Base-by-base conservation (phyloP, 2,888 invertebrate species). In the Cenopis cana region DNA sequence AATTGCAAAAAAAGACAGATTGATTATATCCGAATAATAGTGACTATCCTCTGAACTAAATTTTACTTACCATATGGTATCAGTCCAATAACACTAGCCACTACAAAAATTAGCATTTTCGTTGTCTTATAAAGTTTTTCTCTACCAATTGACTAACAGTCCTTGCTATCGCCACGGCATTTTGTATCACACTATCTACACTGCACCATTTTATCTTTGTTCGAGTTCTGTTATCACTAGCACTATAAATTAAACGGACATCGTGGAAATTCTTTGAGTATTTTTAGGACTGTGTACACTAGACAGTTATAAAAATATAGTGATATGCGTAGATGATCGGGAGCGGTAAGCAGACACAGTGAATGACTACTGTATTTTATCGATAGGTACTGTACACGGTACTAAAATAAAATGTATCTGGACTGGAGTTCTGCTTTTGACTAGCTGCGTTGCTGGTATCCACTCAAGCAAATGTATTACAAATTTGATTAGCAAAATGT, bases 161-260 rank as follows among this genome's bases (percentile, higher is more conserved):
- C 49, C 52, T 46, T 50, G 41, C 71, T 61, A 71, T 50, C 67
- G 76, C 78, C 78, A 76, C 81, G 76, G 79, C 80, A 76, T 76
- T 80, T 82, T 82, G 85, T 88, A 88, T 88, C 87, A 75, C 74
- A 88, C 87, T 91, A 90, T 89, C 88, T 86, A 71, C 72, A 75
- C 73, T 75, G 76, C 80, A 81, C 55, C 78, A 76, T 81, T 78
- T 89, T 89, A 89, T 90, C 90, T 87, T 76, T 81, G 77, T 75
- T 80, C 81, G 76, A 77, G 74, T 77, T 74, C 76, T 76, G 81
- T 89, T 91, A 91, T 91, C 91, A 81, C 50, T 74, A 77, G 78
- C 81, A 77, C 81, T 80, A 80, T 91, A 90, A 88, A 89, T 89
- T 88, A 88, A 83, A 87, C 84, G 81, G 83, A 83, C 81, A 79